A percentile compares a stretch with the other conserved stretches of the same genome.
phyloP scores from a whole-genome alignment of 1,140 invertebrate genomes.

The Reticulitermes speratus region DNA sequence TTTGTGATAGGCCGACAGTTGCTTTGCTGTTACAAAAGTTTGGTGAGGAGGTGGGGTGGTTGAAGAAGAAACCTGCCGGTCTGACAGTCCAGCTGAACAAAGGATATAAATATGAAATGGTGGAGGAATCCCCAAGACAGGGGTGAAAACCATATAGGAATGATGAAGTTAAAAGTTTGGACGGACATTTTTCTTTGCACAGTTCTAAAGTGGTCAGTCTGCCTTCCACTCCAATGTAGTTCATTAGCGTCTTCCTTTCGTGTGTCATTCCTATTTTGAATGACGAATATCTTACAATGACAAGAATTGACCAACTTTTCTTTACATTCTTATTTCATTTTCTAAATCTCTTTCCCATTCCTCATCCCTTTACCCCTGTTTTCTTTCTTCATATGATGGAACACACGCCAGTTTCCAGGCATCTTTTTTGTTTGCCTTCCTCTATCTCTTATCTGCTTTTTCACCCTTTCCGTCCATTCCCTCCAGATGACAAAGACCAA shows the following conservation, averaged over 20 bases:
- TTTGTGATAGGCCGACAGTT: background rate
- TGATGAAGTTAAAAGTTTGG: background rate
- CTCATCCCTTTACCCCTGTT: background rate
- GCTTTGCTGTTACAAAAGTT: background rate
- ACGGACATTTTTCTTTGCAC: background rate
- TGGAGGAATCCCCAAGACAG: background rate
- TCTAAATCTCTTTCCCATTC: background rate
- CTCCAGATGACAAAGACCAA: background rate
- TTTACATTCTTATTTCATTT: background rate
- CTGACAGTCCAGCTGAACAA: background rate
- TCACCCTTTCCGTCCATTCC: conserved; percentile 13
- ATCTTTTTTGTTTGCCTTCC: background rate
- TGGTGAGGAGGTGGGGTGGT: background rate
- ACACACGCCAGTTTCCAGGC: background rate
- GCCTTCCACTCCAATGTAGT: background rate
- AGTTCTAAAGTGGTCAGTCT: background rate
- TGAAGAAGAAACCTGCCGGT: background rate
- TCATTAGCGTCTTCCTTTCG: background rate
- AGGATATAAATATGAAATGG: background rate
- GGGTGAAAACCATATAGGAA: background rate
- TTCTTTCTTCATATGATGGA: conserved; percentile 3
- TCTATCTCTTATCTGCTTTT: background rate
- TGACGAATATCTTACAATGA: too few relatives aligned
- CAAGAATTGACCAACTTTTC: background rate
- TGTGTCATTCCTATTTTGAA: too few relatives aligned